These are phyloP conservation scores for Hemiscyllium ocellatum DNA, from an alignment of 2,113 vertebrate genomes.

Conservation along the genomic window DNA sequence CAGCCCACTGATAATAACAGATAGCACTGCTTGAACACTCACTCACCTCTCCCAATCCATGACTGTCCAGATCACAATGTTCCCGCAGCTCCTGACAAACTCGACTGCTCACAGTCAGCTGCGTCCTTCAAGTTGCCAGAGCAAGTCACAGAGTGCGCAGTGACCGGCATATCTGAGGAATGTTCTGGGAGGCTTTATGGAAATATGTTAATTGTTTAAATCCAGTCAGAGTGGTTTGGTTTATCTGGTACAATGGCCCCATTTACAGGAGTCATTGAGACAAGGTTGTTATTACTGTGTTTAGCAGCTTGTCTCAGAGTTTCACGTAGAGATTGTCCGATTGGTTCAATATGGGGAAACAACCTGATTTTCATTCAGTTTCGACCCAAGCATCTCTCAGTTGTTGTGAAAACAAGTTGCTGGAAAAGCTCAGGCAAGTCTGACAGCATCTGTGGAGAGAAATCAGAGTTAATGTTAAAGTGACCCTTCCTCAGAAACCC, in stretches of 20 bases:
- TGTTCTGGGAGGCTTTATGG: neutral
- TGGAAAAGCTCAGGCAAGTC: no score
- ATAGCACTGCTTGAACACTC: neutral
- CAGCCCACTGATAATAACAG: neutral
- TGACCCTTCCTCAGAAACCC: no score
- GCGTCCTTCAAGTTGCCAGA: neutral
- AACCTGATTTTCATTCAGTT: neutral
- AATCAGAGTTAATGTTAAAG: no score
- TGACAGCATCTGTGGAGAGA: no score
- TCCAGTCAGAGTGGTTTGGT: neutral
- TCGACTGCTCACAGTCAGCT: neutral
- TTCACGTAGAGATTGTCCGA: neutral
- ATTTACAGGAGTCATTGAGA: neutral
- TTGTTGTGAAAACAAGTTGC: neutral
- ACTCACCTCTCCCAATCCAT: neutral
- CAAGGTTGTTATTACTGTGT: neutral
- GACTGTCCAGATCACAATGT: neutral
- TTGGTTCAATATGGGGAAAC: neutral
- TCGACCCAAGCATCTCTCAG: neutral
- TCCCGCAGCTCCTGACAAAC: neutral
- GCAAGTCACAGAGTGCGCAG: neutral
- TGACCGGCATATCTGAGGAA: neutral
- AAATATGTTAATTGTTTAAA: neutral
- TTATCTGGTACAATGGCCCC: neutral
- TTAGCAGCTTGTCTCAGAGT: neutral